Evolutionary conservation across 2,797 vertebrate genomes (phyloP), one percentile per base, ranked within the genome.

Genomic region (Graptemys geographica): DNA sequence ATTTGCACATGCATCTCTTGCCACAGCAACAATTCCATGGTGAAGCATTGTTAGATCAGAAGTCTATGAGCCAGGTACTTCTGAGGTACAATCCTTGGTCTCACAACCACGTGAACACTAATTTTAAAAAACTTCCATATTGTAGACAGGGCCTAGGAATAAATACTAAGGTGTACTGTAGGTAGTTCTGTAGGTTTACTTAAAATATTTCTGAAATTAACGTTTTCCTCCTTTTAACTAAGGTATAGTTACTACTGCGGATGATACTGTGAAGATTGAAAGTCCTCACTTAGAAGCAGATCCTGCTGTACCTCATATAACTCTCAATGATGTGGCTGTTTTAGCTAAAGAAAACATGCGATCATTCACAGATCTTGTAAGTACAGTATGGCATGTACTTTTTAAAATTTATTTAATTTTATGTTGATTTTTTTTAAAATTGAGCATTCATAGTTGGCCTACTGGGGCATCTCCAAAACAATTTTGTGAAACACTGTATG

Each of bases 301-400:
- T 9, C 13, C 44, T 79, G 93, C 97, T 41, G 94, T 98, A 83
- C 88, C 96, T 44, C 94, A 90, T 51, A 81, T 97, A 41, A 83
- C 90, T 9, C 57, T 95, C 6, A 89, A 93, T 86, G 97, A 95
- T 49, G 84, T 95, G 27, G 5, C 98, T 72, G 92, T 93, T 41
- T 62, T 97, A 28, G 80, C 97, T 41, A 97, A 93, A 94, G 97
- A 96, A 79, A 97, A 98, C 95, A 57, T 98, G 59, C 84, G 57
- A 56, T 96, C 98, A 49, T 98, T 98, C 95, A 95, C 93, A 55
- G 86, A 96, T 91, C 96, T 84, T 98, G 99, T 99, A 96, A 99
- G 99, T 99, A 57, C 41, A 25, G 49, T 44, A 49, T 11, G 28
- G 6, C 12, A 27, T 56, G 78, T 88, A 44, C 69, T 72, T 37